These are phyloP conservation scores for Calycopis cecrops DNA, from an alignment of 1,140 invertebrate species.

Conservation along the genomic window DNA sequence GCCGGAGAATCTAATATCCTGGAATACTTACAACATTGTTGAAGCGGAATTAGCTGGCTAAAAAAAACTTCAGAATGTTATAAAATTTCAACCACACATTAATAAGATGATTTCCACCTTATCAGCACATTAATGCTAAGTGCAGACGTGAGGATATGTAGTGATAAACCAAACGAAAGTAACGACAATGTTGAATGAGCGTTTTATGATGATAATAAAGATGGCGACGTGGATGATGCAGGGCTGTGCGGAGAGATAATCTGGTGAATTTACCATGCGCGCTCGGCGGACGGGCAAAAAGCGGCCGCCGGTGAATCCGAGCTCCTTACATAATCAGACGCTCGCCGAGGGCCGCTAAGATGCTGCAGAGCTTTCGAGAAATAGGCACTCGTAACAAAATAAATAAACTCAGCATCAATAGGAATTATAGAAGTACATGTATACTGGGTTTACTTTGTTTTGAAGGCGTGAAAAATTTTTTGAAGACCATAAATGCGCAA, in stretches of 20 bases:
- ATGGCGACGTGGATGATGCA: constrained; percentile 11
- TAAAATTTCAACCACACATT: too few relatives aligned
- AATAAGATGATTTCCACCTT: too few relatives aligned
- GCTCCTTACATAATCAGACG: constrained; percentile 50
- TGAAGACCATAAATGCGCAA: too few relatives aligned
- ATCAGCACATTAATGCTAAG: too few relatives aligned
- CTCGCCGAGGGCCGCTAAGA: constrained; percentile 29
- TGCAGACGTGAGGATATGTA: neutral
- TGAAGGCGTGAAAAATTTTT: too few relatives aligned
- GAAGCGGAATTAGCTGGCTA: too few relatives aligned
- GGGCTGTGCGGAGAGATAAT: constrained; percentile 33
- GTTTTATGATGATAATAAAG: constrained; percentile 9
- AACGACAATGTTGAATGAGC: neutral
- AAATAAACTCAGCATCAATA: too few relatives aligned
- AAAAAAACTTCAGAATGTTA: too few relatives aligned
- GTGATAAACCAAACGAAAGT: neutral
- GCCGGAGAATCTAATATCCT: too few relatives aligned
- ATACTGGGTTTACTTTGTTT: too few relatives aligned
- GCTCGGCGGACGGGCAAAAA: constrained; percentile 34
- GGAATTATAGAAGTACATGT: too few relatives aligned
- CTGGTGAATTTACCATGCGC: constrained; percentile 40
- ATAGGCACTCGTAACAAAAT: neutral
- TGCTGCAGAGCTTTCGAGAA: constrained; percentile 22
- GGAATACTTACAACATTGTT: too few relatives aligned
- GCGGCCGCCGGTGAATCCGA: constrained; percentile 36